Evolutionary conservation across 1,140 invertebrate genomes (phyloP).

Genomic region (Papilio xuthus): DNA sequence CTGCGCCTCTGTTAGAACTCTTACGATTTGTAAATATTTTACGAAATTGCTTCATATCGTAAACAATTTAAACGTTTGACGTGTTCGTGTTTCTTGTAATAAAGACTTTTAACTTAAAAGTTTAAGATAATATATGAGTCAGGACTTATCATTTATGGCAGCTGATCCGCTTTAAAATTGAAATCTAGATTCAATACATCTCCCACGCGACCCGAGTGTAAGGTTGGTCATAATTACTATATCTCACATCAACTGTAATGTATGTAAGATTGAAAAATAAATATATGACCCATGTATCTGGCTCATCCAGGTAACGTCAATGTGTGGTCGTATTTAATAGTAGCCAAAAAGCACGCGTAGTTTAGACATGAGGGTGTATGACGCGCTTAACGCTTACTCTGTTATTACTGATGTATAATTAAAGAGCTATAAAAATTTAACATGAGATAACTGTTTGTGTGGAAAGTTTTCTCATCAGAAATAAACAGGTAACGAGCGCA

Average conservation of each 20-base stretch:
- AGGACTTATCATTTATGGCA: background rate
- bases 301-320: slow-evolving; percentile 32
- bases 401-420: slow-evolving; percentile 30
- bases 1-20: slow-evolving; percentile 24
- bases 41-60: slow-evolving; percentile 43
- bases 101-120: slow-evolving; percentile 6
- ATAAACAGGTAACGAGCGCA: slow-evolving; percentile 23
- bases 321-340: slow-evolving; percentile 9
- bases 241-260: background rate
- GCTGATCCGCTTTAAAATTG: background rate
- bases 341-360: slow-evolving; percentile 6
- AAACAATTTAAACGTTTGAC: slow-evolving; percentile 50
- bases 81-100: slow-evolving; percentile 36
- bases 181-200: background rate
- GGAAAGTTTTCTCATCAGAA: slow-evolving; percentile 24
- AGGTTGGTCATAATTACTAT: background rate
- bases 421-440: slow-evolving; percentile 31
- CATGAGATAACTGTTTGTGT: slow-evolving; percentile 12
- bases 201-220: background rate
- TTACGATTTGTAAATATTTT: slow-evolving; percentile 48
- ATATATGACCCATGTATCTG: background rate
- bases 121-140: background rate
- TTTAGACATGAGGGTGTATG: slow-evolving; percentile 18
- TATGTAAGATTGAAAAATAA: background rate
- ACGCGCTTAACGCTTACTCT: slow-evolving; percentile 3